Conservation (phyloP, 1,140 invertebrate species). For the Aphelenchoides besseyi region DNA sequence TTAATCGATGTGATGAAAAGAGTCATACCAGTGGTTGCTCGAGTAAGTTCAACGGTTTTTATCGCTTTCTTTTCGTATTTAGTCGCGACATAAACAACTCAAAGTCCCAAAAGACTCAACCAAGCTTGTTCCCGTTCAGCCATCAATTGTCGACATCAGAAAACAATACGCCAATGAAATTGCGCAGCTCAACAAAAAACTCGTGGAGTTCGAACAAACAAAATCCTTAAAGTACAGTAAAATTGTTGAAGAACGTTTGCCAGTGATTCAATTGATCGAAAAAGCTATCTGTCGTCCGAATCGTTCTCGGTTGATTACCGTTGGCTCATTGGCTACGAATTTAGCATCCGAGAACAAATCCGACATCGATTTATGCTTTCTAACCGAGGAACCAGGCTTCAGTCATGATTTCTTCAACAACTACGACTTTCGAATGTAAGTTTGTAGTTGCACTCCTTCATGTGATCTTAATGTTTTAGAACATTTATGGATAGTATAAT, state of each 20-base stretch:
- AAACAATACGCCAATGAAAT: not conserved
- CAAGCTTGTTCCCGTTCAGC: not conserved
- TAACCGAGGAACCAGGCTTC: slow-evolving; percentile 26
- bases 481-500: slow-evolving; percentile 30
- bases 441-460: slow-evolving; percentile 28
- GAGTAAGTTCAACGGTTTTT: not conserved
- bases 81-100: not conserved
- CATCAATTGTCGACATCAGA: not conserved
- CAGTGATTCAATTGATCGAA: not conserved
- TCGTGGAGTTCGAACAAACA: not conserved
- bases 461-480: slow-evolving; percentile 8
- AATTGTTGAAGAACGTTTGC: not conserved
- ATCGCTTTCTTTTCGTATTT: not conserved
- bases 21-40: not conserved
- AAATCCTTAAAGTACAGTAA: not conserved
- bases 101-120: not conserved
- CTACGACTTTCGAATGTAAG: slow-evolving; percentile 6
- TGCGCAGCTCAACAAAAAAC: not conserved
- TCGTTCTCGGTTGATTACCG: slow-evolving; percentile 33
- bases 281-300: not conserved
- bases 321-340: slow-evolving; percentile 33
- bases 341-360: slow-evolving; percentile 19
- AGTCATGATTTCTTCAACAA: slow-evolving; percentile 25
- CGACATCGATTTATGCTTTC: slow-evolving; percentile 34
- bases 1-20: not conserved